Evolutionary conservation across 2,113 vertebrate species (phyloP), one percentile per base, ranked within the genome.

Genomic region (Chaetorhynchus papuensis): DNA sequence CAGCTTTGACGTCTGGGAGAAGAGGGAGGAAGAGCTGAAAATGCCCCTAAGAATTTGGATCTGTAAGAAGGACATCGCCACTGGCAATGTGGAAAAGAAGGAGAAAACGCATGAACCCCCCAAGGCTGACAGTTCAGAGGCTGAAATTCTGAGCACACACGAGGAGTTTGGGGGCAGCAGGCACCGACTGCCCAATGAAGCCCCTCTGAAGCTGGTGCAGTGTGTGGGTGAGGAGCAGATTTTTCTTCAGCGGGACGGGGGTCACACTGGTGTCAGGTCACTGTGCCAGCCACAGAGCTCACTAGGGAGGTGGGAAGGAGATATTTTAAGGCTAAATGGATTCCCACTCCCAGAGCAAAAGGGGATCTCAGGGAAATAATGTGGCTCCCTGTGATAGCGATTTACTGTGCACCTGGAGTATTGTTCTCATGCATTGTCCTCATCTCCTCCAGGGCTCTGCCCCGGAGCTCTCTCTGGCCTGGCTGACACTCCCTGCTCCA

Each of bases 21-120:
- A 92, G 87, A 84, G 68, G 80, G 76, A 90, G n/a, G 69, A 95
- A 95, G 91, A 95, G 81, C 89, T 95, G 70, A 68, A 96, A 95
- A 95, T 89, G 91, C 86, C 87, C 91, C 57, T 19, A 93, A 96
- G 91, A 94, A 49, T 84, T 39, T 13, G 60, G 90, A 47, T 66
- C 75, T 88, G 81, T 57, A 88, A 50, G 68, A 85, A 93, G 96
- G 63, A 77, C 71, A 77, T 94, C 20, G 68, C 92, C 82, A 93
- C 23, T 88, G 95, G 95, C 93, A 90, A 75, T 78, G 79, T 88
- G 83, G 94, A 81, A 76, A 66, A 76, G 93, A 88, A 95, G 87
- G 87, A 80, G 85, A 86, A 93, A 94, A 68, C 0, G 4, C 68
- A 66, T 77, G 83, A 77, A 79, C 27, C 18, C 69, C 66, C 30